Evolutionary conservation across 2,113 vertebrate species (phyloP), one percentile per base, ranked within the genome.

Genomic region (Poeciliopsis retropinna): DNA sequence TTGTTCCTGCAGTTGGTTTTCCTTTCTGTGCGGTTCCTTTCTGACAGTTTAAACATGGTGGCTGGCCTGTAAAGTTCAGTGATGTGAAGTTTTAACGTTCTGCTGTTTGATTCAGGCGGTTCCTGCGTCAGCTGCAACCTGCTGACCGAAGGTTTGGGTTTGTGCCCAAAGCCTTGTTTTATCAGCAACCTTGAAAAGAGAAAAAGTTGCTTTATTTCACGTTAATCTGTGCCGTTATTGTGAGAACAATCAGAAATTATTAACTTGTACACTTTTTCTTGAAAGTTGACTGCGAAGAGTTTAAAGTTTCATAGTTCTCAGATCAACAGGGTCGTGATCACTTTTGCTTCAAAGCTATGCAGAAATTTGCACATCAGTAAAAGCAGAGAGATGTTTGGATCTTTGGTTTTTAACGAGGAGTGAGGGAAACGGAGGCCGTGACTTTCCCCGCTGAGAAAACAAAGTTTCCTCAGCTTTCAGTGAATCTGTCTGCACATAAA

Each of bases 361-460:
- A 67, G 4, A 37, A 31, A 14, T 62, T 57, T 77, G 75, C 75
- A 64, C 75, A 70, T 70, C 1, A 30, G 60, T 60, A 25, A 28
- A 37, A 22, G 4, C 57, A 62, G 25, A 30, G 15, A 31, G 32
- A 10, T 1, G 15, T 17, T 25, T 19, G 6, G 28, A 39, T 60
- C 15, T 47, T n/a, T 63, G 41, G 8, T 54, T 63, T 76, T 44
- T 28, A 68, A 15, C 63, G 11, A 39, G 30, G 30, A 63, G n/a
- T 25, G 44, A 44, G 29, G 30, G 41, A 76, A 47, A 44, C 51
- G 51, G 6, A 29, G 6, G 63, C 32, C 10, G 63, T 28, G 25
- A 47, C 12, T 62, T 69, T 60, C 19, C 66, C 34, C 61, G 11
- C 25, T 0, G 1, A 44, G 5, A 22, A 54, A 39, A 27, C 64